Evolutionary conservation across 2,797 vertebrate genomes (phyloP), one percentile per base, ranked within the genome.

Genomic region (Myotis myotis): DNA sequence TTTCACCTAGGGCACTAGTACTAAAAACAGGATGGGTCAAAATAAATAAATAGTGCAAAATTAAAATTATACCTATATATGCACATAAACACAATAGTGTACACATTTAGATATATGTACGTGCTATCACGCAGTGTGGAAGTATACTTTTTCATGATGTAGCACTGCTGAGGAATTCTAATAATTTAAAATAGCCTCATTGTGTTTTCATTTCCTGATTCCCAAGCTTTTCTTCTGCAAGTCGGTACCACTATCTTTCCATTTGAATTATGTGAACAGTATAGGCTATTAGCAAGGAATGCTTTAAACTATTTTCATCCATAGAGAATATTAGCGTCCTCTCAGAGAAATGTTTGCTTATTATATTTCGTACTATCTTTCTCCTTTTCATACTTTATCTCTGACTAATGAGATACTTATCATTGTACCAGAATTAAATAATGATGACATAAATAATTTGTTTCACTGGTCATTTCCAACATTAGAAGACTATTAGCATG

Each of bases 401-500:
- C 44, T 93, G 68, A 72, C 80, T 94, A 79, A 74, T 74, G 81
- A 84, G n/a, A 72, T 84, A 89, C 33, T 81, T 84, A 60, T 28
- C 38, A 80, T 87, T 92, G 28, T 79, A 53, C 25, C 16, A 91
- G 41, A 92, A 62, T 82, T 91, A 93, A 88, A 83, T 87, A 66
- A 75, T 82, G 66, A 83, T 78, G 72, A 57, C 47, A 86, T 87
- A 83, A 87, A 87, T 91, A 96, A 85, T 95, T 96, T 94, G 15
- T 82, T 96, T 95, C 25, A 70, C 41, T 96, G 36, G 64, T 79
- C 62, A 84, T n/a, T 94, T 95, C 19, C 25, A 91, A 66, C 33
- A 95, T 71, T 90, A 75, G 62, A 89, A 89, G 44, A 78, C 16
- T 51, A 81, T 93, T 95, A 75, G 84, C 19, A 53, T 28, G 36